Evolutionary conservation across 1,140 invertebrate genomes (phyloP).

Genomic region (Drosophila kohkoa): DNA sequence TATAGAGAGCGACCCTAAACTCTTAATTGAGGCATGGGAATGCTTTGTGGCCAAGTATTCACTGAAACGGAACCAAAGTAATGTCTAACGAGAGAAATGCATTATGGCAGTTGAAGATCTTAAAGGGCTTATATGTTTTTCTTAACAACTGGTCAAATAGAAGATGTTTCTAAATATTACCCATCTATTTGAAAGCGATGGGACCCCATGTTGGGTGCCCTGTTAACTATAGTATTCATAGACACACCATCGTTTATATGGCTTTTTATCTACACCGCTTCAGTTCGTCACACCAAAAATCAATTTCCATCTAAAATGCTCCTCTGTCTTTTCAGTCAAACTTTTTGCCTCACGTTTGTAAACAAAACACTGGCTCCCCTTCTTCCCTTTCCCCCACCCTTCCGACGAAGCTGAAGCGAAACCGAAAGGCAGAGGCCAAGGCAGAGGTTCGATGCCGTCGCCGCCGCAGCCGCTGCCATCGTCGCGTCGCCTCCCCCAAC

Average conservation of each 20-base stretch:
- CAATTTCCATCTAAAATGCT: constrained; percentile 74
- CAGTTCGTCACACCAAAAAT: constrained; percentile 74
- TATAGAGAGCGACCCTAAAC: not conserved
- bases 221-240: constrained; percentile 7
- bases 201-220: constrained; percentile 1
- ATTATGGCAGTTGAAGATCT: not conserved
- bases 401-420: not conserved
- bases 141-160: not conserved
- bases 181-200: not conserved
- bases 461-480: constrained; percentile 13
- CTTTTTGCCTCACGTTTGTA: constrained; percentile 73
- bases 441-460: not conserved
- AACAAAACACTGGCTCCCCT: constrained; percentile 60
- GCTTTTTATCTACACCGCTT: constrained; percentile 50
- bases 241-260: not conserved
- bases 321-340: constrained; percentile 50
- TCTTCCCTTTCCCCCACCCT: constrained; percentile 20
- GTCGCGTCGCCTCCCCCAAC: constrained; percentile 15
- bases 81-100: not conserved
- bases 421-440: not conserved
- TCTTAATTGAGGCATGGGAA: constrained; percentile 30
- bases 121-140: too few species aligned
- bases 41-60: not conserved
- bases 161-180: not conserved
- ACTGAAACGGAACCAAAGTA: constrained; percentile 1